Evolutionary conservation across 2,113 vertebrate species (phyloP).

Genomic region (Monarcha castaneiventris): DNA sequence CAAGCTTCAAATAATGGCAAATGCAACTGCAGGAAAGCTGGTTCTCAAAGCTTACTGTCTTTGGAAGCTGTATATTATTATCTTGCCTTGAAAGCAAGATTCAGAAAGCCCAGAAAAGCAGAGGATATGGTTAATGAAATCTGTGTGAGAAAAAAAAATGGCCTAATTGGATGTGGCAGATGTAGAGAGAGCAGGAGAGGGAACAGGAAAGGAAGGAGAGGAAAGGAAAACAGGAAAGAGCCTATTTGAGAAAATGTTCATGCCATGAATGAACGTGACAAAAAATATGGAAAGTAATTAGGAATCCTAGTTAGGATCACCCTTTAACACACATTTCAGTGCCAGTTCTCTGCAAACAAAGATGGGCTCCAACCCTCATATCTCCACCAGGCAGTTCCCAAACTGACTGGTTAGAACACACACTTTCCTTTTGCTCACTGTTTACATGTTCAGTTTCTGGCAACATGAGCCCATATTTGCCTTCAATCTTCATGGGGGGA

Average conservation of each 20-base stretch:
- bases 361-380: neutral
- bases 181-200: neutral
- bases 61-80: neutral
- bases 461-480: neutral
- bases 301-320: neutral
- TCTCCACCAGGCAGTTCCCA: neutral
- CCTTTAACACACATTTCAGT: accelerated
- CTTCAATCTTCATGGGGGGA: accelerated
- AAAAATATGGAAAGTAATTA: neutral
- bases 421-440: neutral
- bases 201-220: neutral
- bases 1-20: neutral
- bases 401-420: neutral
- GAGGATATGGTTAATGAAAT: neutral
- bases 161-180: neutral
- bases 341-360: neutral
- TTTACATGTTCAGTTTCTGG: neutral
- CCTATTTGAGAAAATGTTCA: neutral
- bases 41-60: neutral
- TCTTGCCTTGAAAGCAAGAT: neutral
- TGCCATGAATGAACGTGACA: neutral
- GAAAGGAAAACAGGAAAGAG: neutral
- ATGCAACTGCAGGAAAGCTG: neutral
- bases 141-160: neutral
- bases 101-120: neutral